These are phyloP conservation scores for Pseudomugil tenellus DNA, from an alignment of 2,797 vertebrate species.

Conservation along the genomic window DNA sequence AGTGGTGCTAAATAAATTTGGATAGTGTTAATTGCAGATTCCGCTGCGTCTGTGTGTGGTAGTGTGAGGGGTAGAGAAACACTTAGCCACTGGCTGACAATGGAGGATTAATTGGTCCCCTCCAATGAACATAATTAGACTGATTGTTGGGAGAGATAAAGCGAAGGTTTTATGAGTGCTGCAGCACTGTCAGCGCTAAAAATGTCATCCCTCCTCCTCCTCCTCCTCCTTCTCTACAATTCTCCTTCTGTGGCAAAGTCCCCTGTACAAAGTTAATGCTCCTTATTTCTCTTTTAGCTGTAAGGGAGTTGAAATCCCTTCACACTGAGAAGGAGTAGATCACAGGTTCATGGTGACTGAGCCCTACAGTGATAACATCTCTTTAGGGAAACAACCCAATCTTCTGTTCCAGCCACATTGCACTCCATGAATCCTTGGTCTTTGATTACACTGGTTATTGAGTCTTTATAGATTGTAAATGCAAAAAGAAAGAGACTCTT, in stretches of 20 bases:
- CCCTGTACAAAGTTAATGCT: slow-evolving; percentile 60
- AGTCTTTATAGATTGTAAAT: slow-evolving; percentile 49
- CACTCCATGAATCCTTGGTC: slow-evolving; percentile 27
- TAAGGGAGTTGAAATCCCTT: slow-evolving; percentile 57
- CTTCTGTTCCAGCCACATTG: slow-evolving; percentile 48
- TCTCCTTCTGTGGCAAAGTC: slow-evolving; percentile 41
- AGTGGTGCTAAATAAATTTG: slow-evolving; percentile 91
- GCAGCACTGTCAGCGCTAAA: slow-evolving; percentile 74
- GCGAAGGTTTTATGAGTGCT: slow-evolving; percentile 85
- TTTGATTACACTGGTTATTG: slow-evolving; percentile 54
- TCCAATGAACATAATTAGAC: slow-evolving; percentile 91
- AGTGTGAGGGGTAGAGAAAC: slow-evolving; percentile 83
- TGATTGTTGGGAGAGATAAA: slow-evolving; percentile 89
- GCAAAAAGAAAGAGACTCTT: slow-evolving; percentile 32
- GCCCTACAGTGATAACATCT: slow-evolving; percentile 61
- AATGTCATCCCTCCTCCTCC: slow-evolving; percentile 60
- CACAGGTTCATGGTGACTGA: slow-evolving; percentile 62
- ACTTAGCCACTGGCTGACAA: slow-evolving; percentile 89
- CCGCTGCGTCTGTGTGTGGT: slow-evolving; percentile 85
- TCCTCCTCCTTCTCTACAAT: slow-evolving; percentile 37
- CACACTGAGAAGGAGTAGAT: slow-evolving; percentile 56
- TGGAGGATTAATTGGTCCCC: slow-evolving; percentile 91
- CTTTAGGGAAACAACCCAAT: slow-evolving; percentile 58
- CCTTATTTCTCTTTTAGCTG: slow-evolving; percentile 61
- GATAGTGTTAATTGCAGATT: slow-evolving; percentile 89